Evolutionary conservation across 2,888 invertebrate species (phyloP), one percentile per base, ranked within the genome.

Genomic region (Cremastobaeus sp.): DNA sequence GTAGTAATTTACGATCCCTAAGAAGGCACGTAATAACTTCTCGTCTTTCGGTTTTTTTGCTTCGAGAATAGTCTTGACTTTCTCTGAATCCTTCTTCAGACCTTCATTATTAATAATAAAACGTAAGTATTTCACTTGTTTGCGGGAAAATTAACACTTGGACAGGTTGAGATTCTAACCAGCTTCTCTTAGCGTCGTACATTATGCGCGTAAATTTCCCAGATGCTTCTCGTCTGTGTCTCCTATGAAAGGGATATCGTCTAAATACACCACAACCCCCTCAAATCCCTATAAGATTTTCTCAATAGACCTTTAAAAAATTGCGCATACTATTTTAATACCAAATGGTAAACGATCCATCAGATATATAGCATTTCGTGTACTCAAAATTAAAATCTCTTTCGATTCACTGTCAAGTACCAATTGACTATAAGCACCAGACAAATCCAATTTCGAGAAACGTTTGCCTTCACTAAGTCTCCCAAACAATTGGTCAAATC

Each of bases 1-100:
- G 71, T 87, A 88, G 76, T 85, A 88, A 77, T 86, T 85, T 0
- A 85, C 69, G 59, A 85, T 77, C 0, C 86, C 86, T 1, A 81
- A 30, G 71, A 84, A 85, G 0, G 83, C 77, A 32, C 76, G 75
- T 0, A 84, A 50, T 68, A 80, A 74, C 18, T 68, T 60, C 0
- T 77, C 66, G 50, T 82, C 76, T 15, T 59, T 64, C 2, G 82
- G 84, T 37, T 9, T 59, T 8, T 78, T 76, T 48, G 80, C 65
- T 3, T 81, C 73, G 6, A 78, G 14, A 11, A 86, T 84, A 0
- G 82, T 84, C n/a, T 12, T 30, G 0, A 85, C 76, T 77, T 86
- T 86, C 0, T 68, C 74, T 17, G 77, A 59, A 41, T 79, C 72
- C 62, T 83, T 85, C 3, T 78, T 78, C 20, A 88, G 81, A 2